These are phyloP conservation scores for Odontomyia ornata DNA, from an alignment of 2,888 invertebrate genomes.

Conservation along the genomic window DNA sequence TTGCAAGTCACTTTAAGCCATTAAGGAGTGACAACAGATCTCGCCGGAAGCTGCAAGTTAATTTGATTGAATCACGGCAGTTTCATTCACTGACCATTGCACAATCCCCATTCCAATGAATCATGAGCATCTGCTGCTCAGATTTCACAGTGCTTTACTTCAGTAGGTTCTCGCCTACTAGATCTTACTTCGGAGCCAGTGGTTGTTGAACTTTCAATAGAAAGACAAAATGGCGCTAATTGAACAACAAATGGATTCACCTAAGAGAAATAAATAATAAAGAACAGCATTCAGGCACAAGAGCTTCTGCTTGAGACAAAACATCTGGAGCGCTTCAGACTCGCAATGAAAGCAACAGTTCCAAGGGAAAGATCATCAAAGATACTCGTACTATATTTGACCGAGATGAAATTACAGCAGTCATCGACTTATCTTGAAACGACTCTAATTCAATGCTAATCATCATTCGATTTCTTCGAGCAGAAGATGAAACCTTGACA, in stretches of 20 bases:
- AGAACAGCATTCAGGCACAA: background rate
- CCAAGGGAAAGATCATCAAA: background rate
- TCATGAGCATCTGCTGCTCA: background rate
- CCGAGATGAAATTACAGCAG: background rate
- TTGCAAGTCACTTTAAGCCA: too few species aligned
- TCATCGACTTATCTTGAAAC: slow-evolving; percentile 7
- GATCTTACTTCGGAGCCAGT: background rate
- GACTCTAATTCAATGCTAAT: background rate
- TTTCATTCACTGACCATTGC: too few species aligned
- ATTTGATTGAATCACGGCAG: too few species aligned
- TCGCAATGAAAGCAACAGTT: background rate
- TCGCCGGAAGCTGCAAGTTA: too few species aligned
- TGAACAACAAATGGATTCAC: background rate
- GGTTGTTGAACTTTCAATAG: background rate
- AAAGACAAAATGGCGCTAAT: background rate
- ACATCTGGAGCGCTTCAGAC: background rate
- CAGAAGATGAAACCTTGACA: too few species aligned
- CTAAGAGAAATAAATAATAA: background rate
- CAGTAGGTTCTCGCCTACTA: background rate
- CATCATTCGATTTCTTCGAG: background rate
- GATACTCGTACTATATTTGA: too few species aligned
- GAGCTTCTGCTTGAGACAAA: background rate
- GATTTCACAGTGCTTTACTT: background rate
- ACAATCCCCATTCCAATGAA: too few species aligned
- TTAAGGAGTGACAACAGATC: too few species aligned